Conservation (phyloP, 2,888 invertebrate species). For the Tinea pellionella region DNA sequence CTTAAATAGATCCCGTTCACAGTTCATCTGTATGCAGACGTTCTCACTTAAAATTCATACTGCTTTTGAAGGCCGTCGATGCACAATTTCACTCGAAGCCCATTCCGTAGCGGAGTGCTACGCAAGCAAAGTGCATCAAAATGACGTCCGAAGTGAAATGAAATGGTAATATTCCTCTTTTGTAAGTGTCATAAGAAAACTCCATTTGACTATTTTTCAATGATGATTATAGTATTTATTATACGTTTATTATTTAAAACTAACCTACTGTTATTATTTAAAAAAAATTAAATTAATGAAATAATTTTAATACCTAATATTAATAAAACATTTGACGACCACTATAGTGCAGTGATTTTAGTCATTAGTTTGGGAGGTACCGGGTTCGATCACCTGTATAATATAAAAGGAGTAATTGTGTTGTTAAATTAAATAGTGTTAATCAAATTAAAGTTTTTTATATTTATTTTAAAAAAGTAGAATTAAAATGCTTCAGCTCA, state of each 20-base stretch:
- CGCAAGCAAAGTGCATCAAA: slow-evolving; percentile 6
- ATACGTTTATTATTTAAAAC: too few species aligned
- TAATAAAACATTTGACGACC: too few species aligned
- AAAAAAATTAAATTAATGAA: too few species aligned
- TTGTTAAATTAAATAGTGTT: too few species aligned
- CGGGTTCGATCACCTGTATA: too few species aligned
- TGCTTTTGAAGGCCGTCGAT: slow-evolving; percentile 26
- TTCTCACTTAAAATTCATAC: slow-evolving; percentile 34
- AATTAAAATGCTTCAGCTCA: background rate
- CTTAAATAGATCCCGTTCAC: slow-evolving; percentile 8
- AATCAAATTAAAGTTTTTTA: too few species aligned
- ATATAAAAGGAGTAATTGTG: too few species aligned
- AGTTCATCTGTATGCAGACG: slow-evolving; percentile 33
- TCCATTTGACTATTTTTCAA: background rate
- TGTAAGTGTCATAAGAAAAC: background rate
- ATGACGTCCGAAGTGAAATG: slow-evolving; percentile 4
- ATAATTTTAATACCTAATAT: too few species aligned
- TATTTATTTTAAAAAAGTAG: too few species aligned
- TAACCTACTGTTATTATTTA: too few species aligned
- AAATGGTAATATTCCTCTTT: background rate
- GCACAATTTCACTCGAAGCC: slow-evolving; percentile 24
- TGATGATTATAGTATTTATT: background rate
- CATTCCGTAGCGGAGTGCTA: slow-evolving; percentile 1
- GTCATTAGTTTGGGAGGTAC: too few species aligned
- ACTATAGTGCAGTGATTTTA: too few species aligned